Conservation (phyloP, 2,113 vertebrate genomes). For the Eudyptes chrysolophus region DNA sequence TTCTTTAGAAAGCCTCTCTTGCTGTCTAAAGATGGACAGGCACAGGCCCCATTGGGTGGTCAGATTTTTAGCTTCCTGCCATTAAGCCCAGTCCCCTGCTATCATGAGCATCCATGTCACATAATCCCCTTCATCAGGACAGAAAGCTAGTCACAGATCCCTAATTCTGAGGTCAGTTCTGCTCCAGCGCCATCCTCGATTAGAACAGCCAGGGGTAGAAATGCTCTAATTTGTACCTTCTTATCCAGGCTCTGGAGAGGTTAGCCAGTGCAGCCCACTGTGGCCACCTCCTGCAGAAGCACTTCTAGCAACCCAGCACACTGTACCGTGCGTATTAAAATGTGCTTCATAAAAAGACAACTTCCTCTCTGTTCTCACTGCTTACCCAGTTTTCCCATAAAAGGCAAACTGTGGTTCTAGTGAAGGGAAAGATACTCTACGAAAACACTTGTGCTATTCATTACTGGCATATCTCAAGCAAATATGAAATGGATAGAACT, state of each 20-base stretch:
- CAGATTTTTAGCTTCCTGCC: not conserved
- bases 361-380: not conserved
- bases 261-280: not conserved
- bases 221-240: conserved; percentile 21
- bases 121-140: conserved; percentile 45
- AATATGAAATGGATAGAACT: accelerated
- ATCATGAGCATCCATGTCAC: conserved; percentile 43
- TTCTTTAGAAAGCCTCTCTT: not conserved
- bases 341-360: not conserved
- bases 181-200: not conserved
- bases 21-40: not conserved
- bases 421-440: not conserved
- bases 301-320: not conserved
- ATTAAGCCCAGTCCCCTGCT: not conserved
- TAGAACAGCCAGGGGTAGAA: conserved; percentile 34
- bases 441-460: not conserved
- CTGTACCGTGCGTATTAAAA: not conserved
- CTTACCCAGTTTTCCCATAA: not conserved
- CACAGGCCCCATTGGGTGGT: not conserved
- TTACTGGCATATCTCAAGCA: not conserved
- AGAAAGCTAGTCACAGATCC: not conserved
- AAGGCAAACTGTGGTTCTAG: not conserved
- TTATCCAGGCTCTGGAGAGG: not conserved
- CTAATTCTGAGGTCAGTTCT: conserved; percentile 44
- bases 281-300: not conserved